Percentiles rank a stretch among this genome's conserved stretches.
phyloP scores from a whole-genome alignment of 2,113 vertebrate genomes.

The Triplophysa siluroides region DNA sequence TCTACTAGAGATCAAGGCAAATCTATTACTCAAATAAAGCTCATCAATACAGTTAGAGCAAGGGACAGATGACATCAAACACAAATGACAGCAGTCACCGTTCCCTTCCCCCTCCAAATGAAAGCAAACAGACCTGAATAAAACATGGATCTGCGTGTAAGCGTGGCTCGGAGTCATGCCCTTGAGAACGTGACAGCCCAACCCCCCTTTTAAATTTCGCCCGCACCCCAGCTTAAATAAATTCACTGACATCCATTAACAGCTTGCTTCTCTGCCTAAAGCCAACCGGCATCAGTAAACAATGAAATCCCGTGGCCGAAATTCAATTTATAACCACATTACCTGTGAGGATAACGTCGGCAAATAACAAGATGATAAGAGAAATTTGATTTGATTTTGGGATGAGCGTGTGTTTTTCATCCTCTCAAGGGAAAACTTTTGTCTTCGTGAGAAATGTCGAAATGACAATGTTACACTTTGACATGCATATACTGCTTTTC shows the following conservation, averaged over 20 bases:
- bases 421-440: not conserved
- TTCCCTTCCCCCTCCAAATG: constrained; percentile 58
- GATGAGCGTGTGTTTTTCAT: constrained; percentile 53
- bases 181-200: constrained; percentile 71
- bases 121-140: constrained; percentile 74
- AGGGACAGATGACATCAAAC: constrained; percentile 36
- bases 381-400: constrained; percentile 91
- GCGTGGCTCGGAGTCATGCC: constrained; percentile 61
- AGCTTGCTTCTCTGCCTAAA: constrained; percentile 71
- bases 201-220: constrained; percentile 66
- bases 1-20: not conserved
- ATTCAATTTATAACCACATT: constrained; percentile 99
- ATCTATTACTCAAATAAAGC: constrained; percentile 49
- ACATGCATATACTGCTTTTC: not conserved
- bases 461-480: constrained; percentile 7
- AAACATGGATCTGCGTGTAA: constrained; percentile 60
- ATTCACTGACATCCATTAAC: constrained; percentile 83
- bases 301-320: constrained; percentile 83
- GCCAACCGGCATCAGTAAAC: constrained; percentile 90
- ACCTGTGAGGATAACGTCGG: constrained; percentile 90
- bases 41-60: constrained; percentile 41
- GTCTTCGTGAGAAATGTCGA: not conserved
- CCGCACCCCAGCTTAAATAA: constrained; percentile 81
- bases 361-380: constrained; percentile 93
- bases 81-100: constrained; percentile 3